phyloP scores from a whole-genome alignment of 2,797 vertebrate genomes.

The Tapirus indicus region DNA sequence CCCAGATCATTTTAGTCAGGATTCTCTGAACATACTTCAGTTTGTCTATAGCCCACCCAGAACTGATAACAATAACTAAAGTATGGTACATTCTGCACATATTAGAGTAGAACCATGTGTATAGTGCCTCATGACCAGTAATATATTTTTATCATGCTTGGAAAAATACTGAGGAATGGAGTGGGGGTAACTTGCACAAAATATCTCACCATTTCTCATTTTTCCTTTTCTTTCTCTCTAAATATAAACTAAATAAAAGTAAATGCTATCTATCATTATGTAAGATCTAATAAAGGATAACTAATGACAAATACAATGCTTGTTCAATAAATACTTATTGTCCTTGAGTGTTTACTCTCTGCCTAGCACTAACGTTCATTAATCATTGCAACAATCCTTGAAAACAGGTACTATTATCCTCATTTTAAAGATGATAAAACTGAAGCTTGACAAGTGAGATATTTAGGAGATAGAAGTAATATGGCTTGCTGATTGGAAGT shows the following conservation, averaged over 20 bases:
- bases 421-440: slow-evolving; percentile 48
- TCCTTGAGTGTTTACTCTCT: slow-evolving; percentile 16
- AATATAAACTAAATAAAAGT: slow-evolving; percentile 34
- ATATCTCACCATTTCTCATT: neutral
- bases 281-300: slow-evolving; percentile 13
- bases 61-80: neutral
- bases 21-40: slow-evolving; percentile 6
- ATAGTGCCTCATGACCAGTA: neutral
- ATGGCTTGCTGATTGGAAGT: neutral
- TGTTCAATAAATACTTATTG: neutral
- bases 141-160: neutral
- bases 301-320: neutral
- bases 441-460: slow-evolving; percentile 26
- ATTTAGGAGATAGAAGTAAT: slow-evolving; percentile 20
- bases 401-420: neutral
- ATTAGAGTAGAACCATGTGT: neutral
- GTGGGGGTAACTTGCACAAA: slow-evolving; percentile 28
- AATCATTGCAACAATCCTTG: slow-evolving; percentile 21
- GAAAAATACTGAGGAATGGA: slow-evolving; percentile 26
- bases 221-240: neutral
- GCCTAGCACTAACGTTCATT: slow-evolving; percentile 18
- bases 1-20: neutral
- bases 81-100: neutral
- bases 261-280: slow-evolving; percentile 3
- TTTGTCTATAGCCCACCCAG: neutral